A percentile compares a stretch with the other conserved stretches of the same genome.
phyloP scores from a whole-genome alignment of 1,140 invertebrate species.

The Pseudomyrmex sp. region DNA sequence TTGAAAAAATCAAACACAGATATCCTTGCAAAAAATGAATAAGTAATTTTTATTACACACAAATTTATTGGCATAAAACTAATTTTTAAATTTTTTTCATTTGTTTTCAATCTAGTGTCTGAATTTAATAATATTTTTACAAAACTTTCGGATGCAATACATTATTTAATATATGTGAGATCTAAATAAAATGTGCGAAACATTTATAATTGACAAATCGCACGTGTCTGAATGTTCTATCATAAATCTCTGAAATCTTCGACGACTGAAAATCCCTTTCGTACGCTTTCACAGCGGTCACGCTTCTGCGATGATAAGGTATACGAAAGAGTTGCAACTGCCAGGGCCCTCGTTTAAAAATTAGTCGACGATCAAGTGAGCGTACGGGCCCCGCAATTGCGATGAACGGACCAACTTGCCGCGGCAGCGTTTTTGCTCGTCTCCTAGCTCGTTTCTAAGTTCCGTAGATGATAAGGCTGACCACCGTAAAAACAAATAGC shows the following conservation, averaged over 20 bases:
- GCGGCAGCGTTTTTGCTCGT: constrained; percentile 77
- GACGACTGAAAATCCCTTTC: constrained; percentile 56
- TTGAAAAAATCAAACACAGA: background rate
- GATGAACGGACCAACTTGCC: constrained; percentile 77
- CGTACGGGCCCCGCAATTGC: constrained; percentile 77
- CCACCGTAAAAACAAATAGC: constrained; percentile 72
- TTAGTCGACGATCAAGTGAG: background rate
- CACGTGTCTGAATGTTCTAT: constrained; percentile 11
- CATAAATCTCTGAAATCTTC: constrained; percentile 42
- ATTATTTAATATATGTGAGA: too few relatives aligned
- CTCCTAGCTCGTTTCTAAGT: constrained; percentile 58
- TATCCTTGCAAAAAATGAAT: too few relatives aligned
- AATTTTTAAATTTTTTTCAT: too few relatives aligned
- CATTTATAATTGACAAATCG: background rate
- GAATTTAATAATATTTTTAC: too few relatives aligned
- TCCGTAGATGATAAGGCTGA: constrained; percentile 67
- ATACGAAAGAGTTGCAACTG: constrained; percentile 71
- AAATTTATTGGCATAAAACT: too few relatives aligned
- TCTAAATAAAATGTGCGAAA: background rate
- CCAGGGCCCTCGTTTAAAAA: constrained; percentile 71
- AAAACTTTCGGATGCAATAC: too few relatives aligned
- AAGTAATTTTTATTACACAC: too few relatives aligned
- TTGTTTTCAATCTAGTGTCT: too few relatives aligned
- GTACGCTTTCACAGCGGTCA: constrained; percentile 54
- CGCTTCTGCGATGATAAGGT: constrained; percentile 82